phyloP scores from a whole-genome alignment of 1,140 invertebrate genomes.

The Reticulitermes speratus region DNA sequence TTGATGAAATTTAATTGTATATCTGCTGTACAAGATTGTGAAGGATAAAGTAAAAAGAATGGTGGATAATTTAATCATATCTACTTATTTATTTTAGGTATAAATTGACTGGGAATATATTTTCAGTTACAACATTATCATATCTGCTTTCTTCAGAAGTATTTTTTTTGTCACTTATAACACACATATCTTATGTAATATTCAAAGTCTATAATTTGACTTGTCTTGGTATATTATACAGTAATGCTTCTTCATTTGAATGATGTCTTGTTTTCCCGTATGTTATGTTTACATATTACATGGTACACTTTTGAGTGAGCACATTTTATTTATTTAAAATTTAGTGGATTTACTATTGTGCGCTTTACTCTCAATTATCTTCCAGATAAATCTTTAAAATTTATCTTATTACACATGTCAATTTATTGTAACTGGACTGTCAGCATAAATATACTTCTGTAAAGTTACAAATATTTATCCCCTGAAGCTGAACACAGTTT shows the following conservation, averaged over 20 bases:
- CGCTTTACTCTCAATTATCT: neutral
- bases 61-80: neutral
- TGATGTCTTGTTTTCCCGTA: neutral
- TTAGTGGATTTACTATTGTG: neutral
- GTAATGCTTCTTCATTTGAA: neutral
- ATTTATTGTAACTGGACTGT: neutral
- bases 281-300: neutral
- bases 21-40: neutral
- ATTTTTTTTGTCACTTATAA: neutral
- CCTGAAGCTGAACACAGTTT: neutral
- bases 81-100: slow-evolving; percentile 14
- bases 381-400: neutral
- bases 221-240: neutral
- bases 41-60: neutral
- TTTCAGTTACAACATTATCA: slow-evolving; percentile 3
- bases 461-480: neutral
- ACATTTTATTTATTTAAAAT: neutral
- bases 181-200: neutral
- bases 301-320: neutral
- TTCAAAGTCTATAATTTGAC: neutral
- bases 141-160: neutral
- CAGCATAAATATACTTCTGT: neutral
- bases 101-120: slow-evolving; percentile 1
- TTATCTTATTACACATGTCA: neutral
- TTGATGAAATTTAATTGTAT: neutral